Base-by-base conservation (phyloP, 1,140 invertebrate species). In the Drosophila pseudoobscura region DNA sequence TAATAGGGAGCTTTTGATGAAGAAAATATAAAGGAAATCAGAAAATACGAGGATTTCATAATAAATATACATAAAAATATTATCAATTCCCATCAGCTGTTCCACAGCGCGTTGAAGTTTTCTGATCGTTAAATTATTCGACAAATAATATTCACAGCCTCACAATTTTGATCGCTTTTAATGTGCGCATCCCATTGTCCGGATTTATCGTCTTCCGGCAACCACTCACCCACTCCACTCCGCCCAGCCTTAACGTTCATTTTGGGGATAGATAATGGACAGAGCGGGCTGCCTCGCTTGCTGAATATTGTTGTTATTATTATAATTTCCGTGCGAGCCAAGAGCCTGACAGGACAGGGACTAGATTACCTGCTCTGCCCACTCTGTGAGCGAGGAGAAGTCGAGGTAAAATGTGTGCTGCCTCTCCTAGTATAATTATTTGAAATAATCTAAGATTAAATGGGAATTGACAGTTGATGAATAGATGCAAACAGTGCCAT, bases 401-500 rank as follows among this genome's bases (percentile, higher is more conserved):
- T 26, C 22, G n/a, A 41, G 35, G 13, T 20, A 29, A 29, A 20
- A 5, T 26, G 24, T 26, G 24, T 4, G 24, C 24, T 26, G 5
- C 24, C 20, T 20, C 20, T 20, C 20, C 41, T 55, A 8, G 44
- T 71, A 85, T 80, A 85, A 85, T 80, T 85, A 87, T 85, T 85
- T 85, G 82, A 77, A 63, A 87, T 87, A 87, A 85, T 85, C 80
- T 77, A 70, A 80, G 87, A 66, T 78, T 85, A 77, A 85, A 85
- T 85, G 80, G 80, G 77, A 85, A 85, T 85, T 85, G 80, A 85
- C 24, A 26, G 77, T 85, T 85, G 80, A 85, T 85, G 80, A 85
- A 85, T 85, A 5, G 24, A 26, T 26, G 24, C 24, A 26, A 5
- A 26, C 24, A 26, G 24, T 0, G 24, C 24, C 24, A 24, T 24